Base-by-base conservation (phyloP, 2,888 invertebrate genomes). In the Melinaea marsaeus region DNA sequence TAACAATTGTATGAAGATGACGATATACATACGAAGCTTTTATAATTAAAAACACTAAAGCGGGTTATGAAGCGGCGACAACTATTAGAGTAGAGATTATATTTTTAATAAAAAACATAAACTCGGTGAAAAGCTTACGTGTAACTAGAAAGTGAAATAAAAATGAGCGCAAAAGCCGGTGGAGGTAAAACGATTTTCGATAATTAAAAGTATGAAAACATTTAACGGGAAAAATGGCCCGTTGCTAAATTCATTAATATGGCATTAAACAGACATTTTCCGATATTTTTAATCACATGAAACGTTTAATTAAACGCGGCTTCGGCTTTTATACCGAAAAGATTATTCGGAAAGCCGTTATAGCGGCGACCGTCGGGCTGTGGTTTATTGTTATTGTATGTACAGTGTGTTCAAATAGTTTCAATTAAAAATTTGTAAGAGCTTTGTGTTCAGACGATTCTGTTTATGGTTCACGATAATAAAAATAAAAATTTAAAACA, bases 201-300 rank as follows among this genome's bases (percentile, higher is more conserved):
- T 51, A 32, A 51, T 51, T 51, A 51, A 51, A 51, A 51, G 51
- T 51, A 32, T 51, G 51, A 32, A 22, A 51, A 51, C 51, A 51
- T 51, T 51, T 51, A 57, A n/a, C 46, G 58, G 58, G 62, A 67
- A 68, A 65, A 68, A 63, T 63, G 56, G 63, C 34, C 45, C 60
- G 42, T 33, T 13, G 61, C 60, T 63, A 65, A 61, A 69, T 67
- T 65, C 63, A 69, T 69, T 69, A 67, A 65, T 64, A 64, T 60
- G 61, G 62, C 65, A 63, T 67, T 65, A 69, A 67, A 69, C 63
- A 69, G 63, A 62, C 67, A 67, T 61, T 63, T 58, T 61, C 65
- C 46, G 70, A 69, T 67, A 69, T 71, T 71, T 73, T 73, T 73
- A 73, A 73, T 73, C 67, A 73, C 66, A 69, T 72, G 68, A 72